Conservation (phyloP, 2,888 invertebrate genomes). For the Diogma glabrata region DNA sequence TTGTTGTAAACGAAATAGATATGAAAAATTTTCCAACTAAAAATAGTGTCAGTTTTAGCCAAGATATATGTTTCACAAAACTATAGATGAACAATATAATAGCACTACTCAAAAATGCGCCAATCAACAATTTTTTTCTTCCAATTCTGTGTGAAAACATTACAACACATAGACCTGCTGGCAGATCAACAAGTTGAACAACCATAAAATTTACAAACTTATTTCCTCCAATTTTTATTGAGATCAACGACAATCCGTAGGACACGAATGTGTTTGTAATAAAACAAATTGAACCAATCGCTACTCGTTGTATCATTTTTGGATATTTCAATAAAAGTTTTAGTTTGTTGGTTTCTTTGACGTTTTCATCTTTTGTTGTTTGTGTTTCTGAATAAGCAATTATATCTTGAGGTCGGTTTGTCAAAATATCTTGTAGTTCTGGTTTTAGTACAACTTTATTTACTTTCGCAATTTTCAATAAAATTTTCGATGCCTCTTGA, state of each 20-base stretch:
- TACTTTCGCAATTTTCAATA: background rate
- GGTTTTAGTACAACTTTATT: background rate
- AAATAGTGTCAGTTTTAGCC: constrained; percentile 40
- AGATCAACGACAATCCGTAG: background rate
- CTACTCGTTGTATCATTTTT: constrained; percentile 4
- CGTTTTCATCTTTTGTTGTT: too few species aligned
- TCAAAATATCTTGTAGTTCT: background rate
- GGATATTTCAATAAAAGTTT: background rate
- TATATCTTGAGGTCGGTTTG: background rate
- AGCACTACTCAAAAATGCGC: background rate
- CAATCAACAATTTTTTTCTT: background rate
- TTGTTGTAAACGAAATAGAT: constrained; percentile 53
- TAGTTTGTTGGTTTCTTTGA: too few species aligned
- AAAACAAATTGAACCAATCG: constrained; percentile 35
- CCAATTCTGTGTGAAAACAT: background rate
- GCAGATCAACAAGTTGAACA: background rate
- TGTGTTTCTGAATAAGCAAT: too few species aligned
- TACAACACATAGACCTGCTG: background rate
- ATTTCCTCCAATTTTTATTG: background rate
- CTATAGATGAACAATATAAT: background rate
- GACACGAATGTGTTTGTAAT: background rate
- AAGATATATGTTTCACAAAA: background rate
- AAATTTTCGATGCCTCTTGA: background rate
- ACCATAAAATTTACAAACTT: constrained; percentile 1
- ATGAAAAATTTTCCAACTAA: constrained; percentile 37